phyloP scores from a whole-genome alignment of 2,797 vertebrate species.

The Thaleichthys pacificus region DNA sequence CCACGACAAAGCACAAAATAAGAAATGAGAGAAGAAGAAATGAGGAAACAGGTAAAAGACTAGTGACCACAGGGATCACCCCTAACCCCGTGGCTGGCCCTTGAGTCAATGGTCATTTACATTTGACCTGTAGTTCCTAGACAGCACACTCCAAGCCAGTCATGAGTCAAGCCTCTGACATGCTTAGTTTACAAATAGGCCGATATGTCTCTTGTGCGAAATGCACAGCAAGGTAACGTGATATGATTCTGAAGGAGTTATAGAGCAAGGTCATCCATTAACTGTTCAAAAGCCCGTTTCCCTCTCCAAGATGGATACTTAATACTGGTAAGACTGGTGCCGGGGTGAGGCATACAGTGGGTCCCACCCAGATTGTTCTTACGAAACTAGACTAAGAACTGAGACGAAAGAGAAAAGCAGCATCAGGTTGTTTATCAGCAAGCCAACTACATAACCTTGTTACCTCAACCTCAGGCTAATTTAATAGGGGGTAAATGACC shows the following conservation, averaged over 20 bases:
- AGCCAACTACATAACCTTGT: slow-evolving; percentile 51
- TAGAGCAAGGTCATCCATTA: too few relatives aligned
- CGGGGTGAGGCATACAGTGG: not conserved
- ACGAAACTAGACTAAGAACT: slow-evolving; percentile 24
- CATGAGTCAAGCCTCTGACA: not conserved
- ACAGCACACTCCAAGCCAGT: not conserved
- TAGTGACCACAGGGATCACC: not conserved
- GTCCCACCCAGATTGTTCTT: slow-evolving; percentile 33
- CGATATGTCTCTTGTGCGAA: too few relatives aligned
- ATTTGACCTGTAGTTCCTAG: not conserved
- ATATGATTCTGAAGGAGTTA: too few relatives aligned
- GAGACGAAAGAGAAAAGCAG: slow-evolving; percentile 19
- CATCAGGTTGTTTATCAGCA: slow-evolving; percentile 51
- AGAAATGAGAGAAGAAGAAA: too few relatives aligned
- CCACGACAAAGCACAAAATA: too few relatives aligned
- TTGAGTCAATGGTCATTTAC: not conserved
- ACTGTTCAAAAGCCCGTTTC: too few relatives aligned
- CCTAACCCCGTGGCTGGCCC: not conserved
- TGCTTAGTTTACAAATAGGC: not conserved
- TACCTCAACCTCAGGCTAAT: slow-evolving; percentile 52
- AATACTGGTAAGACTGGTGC: not conserved
- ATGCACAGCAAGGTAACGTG: too few relatives aligned
- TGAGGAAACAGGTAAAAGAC: not conserved
- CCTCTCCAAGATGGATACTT: too few relatives aligned
- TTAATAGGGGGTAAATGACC: slow-evolving; percentile 46